phyloP scores from a whole-genome alignment of 2,113 vertebrate species.

The Ploceus nigricollis region DNA sequence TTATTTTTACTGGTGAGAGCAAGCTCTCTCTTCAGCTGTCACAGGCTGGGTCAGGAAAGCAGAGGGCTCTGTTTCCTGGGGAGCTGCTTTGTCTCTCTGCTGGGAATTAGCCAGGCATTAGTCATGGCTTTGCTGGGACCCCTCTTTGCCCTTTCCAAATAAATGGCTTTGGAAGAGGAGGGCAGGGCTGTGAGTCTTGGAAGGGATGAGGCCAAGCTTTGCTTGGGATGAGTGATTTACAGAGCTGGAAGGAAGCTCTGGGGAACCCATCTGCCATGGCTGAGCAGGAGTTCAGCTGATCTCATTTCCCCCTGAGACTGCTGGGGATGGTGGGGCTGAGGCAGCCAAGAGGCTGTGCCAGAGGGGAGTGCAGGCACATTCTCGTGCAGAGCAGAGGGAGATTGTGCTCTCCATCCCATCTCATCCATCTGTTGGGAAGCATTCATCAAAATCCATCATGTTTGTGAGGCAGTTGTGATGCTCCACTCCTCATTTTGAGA shows the following conservation, averaged over 20 bases:
- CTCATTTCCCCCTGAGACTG: background rate
- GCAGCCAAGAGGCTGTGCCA: background rate
- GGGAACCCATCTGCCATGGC: background rate
- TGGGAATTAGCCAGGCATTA: conserved; percentile 21
- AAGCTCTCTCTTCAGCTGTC: background rate
- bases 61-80: background rate
- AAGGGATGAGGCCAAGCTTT: background rate
- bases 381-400: background rate
- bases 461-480: background rate
- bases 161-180: background rate
- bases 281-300: background rate
- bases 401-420: background rate
- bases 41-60: background rate
- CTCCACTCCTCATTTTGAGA: background rate
- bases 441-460: background rate
- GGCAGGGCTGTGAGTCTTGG: background rate
- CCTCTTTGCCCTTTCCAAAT: background rate
- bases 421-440: background rate
- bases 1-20: background rate
- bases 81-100: background rate
- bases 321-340: rapidly evolving
- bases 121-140: conserved; percentile 1
- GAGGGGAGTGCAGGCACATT: rapidly evolving
- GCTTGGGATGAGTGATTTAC: background rate
- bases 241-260: background rate